A percentile compares a stretch with the other conserved stretches of the same genome.
Evolutionary conservation across 2,888 invertebrate species (phyloP).

Genomic region (Gari tellinella): DNA sequence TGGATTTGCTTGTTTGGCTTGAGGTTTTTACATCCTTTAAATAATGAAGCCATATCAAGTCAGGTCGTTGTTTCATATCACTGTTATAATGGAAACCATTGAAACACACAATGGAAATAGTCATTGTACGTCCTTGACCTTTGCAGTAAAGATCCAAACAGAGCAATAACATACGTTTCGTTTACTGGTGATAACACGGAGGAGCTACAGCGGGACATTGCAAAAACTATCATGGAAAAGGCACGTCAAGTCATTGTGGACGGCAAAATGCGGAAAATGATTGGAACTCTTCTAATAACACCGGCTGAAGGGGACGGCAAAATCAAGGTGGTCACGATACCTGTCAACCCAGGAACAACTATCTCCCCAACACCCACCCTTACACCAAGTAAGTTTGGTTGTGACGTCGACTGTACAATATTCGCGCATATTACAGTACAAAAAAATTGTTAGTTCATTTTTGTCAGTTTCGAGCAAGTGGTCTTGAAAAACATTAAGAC

Average conservation of each 20-base stretch:
- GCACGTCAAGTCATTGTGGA: conserved; percentile 53
- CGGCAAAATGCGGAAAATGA: conserved; percentile 57
- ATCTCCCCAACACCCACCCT: conserved; percentile 41
- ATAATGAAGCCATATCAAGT: too few species aligned
- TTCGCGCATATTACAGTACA: too few species aligned
- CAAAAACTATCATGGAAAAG: conserved; percentile 56
- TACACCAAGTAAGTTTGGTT: neutral
- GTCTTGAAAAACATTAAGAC: too few species aligned
- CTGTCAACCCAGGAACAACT: conserved; percentile 50
- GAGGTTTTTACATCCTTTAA: too few species aligned
- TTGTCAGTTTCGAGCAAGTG: too few species aligned
- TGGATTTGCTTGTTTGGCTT: too few species aligned
- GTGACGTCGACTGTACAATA: too few species aligned
- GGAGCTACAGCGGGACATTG: conserved; percentile 52
- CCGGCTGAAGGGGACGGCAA: conserved; percentile 50
- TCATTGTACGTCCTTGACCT: too few species aligned
- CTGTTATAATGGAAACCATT: too few species aligned
- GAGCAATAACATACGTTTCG: conserved; percentile 53
- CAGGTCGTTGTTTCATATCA: too few species aligned
- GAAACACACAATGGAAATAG: too few species aligned
- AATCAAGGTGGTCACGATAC: conserved; percentile 47
- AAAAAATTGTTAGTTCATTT: too few species aligned
- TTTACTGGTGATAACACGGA: conserved; percentile 60
- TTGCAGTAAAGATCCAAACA: conserved; percentile 46
- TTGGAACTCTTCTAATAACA: conserved; percentile 66